Evolutionary conservation across 2,797 vertebrate genomes (phyloP).

Genomic region (Cirrhinus molitorella): DNA sequence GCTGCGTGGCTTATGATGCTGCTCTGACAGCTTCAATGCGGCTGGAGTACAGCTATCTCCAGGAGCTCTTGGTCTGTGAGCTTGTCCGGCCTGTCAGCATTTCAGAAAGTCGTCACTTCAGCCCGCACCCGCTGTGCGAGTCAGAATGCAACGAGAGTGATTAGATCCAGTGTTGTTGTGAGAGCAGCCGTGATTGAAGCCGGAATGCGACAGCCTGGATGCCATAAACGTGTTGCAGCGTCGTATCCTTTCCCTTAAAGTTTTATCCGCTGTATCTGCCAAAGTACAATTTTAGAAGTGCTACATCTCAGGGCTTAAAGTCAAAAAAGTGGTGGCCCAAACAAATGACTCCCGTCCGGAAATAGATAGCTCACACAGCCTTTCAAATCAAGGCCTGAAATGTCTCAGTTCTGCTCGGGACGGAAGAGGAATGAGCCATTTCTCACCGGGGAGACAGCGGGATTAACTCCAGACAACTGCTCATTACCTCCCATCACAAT

Average conservation of each 20-base stretch:
- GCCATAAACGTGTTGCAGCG: background rate
- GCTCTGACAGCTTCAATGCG: slow-evolving; percentile 26
- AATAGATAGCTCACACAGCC: slow-evolving; percentile 34
- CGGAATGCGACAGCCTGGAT: background rate
- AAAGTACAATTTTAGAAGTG: slow-evolving; percentile 30
- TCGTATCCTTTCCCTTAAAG: slow-evolving; percentile 5
- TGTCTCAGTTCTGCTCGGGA: slow-evolving; percentile 30
- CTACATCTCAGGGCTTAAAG: slow-evolving; percentile 15
- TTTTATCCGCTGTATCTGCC: slow-evolving; percentile 17
- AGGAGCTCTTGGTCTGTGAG: slow-evolving; percentile 50
- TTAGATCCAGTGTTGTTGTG: slow-evolving; percentile 32
- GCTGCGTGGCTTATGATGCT: slow-evolving; percentile 14
- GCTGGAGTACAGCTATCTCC: slow-evolving; percentile 26
- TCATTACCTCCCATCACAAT: slow-evolving; percentile 59
- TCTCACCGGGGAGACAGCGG: slow-evolving; percentile 29
- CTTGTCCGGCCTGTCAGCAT: slow-evolving; percentile 44
- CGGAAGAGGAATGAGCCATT: slow-evolving; percentile 21
- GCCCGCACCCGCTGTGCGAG: background rate
- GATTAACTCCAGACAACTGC: slow-evolving; percentile 41
- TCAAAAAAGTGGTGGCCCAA: background rate
- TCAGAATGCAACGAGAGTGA: slow-evolving; percentile 13
- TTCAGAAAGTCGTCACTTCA: slow-evolving; percentile 44
- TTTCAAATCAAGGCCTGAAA: slow-evolving; percentile 26
- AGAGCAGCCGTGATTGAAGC: slow-evolving; percentile 25
- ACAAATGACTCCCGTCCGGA: slow-evolving; percentile 15